Conservation (phyloP, 2,888 invertebrate species). For the Plebejus anna region DNA sequence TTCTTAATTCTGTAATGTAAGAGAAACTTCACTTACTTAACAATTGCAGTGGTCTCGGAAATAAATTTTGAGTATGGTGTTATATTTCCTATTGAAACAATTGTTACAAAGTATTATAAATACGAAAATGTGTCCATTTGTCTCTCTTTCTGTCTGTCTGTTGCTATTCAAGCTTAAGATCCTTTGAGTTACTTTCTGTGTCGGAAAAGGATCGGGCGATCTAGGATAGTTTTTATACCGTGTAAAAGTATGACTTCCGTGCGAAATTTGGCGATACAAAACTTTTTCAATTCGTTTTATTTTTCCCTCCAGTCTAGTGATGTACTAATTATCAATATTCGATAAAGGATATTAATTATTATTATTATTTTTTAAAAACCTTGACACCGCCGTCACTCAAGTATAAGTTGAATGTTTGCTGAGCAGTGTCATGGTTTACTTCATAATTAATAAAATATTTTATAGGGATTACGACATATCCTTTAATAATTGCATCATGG, state of each 20-base stretch:
- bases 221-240: background rate
- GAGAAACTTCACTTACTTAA: background rate
- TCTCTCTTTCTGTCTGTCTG: background rate
- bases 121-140: background rate
- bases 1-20: background rate
- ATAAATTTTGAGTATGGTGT: no score
- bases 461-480: conserved; percentile 12
- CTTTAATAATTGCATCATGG: background rate
- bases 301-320: background rate
- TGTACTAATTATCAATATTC: background rate
- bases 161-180: background rate
- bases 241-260: no score
- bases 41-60: background rate
- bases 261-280: no score
- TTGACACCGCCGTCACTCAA: background rate
- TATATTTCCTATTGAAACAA: background rate
- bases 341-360: background rate
- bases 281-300: no score
- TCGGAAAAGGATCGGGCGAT: background rate
- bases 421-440: conserved; percentile 5
- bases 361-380: background rate
- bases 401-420: background rate
- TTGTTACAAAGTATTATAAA: background rate
- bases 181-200: background rate
- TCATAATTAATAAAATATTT: background rate